Base-by-base conservation (phyloP, 2,888 invertebrate genomes). In the Sarcophaga caerulescens region DNA sequence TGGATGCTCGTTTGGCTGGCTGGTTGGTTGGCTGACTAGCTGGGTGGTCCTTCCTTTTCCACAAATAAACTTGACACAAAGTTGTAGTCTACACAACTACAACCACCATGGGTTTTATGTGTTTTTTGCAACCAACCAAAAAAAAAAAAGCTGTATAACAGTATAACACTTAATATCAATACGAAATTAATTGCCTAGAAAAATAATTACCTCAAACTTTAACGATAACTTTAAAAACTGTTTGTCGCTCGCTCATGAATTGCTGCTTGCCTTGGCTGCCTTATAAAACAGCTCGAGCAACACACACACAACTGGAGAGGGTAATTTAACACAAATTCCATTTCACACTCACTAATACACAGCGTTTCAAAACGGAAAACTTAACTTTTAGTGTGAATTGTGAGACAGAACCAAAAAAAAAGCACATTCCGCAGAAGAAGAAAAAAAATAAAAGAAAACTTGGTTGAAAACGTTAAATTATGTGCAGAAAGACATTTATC, bases 131-230 rank as follows among this genome's bases (percentile, higher is more conserved):
- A 83, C 83, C 70, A 79, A 79, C 75, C 70, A 17, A 52, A 52
- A 52, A 47, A 47, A 47, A 47, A 47, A 52, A 52, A 17, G 52
- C 17, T 14, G 52, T 52, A 52, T 52, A 52, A 74, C 66, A 76
- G 69, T 86, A 77, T 81, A 86, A 84, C 86, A 86, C 86, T 84
- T 86, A 84, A 86, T 86, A 86, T 86, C 86, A 86, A 86, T 86
- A 84, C 86, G 86, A 84, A 86, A 86, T 86, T 86, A 86, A 86
- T 86, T 86, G 84, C 84, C 84, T 84, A 84, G 86, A 86, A 86
- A 84, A 86, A 84, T 86, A 86, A 86, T 86, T 86, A 86, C 86
- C 86, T 81, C 81, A 84, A 86, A 86, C 84, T 86, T 86, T 84
- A 75, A 81, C 77, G 81, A 86, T 86, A 86, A 82, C 81, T 84